Percentiles rank a stretch among this genome's conserved stretches.
Conservation (phyloP, 2,113 vertebrate species). For the Macaca nemestrina region DNA sequence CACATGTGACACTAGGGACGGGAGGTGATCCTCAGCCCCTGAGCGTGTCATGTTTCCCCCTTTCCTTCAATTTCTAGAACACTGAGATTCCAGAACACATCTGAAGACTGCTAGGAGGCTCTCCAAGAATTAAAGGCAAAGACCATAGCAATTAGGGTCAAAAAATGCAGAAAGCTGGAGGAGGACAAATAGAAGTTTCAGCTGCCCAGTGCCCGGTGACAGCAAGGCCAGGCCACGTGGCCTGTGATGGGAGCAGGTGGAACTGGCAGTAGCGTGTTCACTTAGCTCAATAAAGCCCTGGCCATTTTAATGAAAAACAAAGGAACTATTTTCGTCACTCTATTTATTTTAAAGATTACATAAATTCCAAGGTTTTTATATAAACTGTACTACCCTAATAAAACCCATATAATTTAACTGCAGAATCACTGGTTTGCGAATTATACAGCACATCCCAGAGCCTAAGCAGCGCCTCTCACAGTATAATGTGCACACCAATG, state of each 20-base stretch:
- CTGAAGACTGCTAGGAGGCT: not conserved
- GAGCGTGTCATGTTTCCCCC: not conserved
- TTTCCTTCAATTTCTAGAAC: not conserved
- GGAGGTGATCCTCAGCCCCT: accelerated
- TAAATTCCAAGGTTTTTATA: too few relatives aligned
- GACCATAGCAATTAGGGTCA: too few relatives aligned
- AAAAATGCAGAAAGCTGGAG: not conserved
- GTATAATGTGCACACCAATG: accelerated
- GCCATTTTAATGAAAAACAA: not conserved
- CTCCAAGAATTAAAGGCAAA: too few relatives aligned
- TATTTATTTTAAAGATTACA: not conserved
- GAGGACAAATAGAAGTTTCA: not conserved
- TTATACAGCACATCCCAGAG: not conserved
- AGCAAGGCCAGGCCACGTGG: accelerated
- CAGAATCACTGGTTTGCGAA: not conserved
- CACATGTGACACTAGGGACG: accelerated
- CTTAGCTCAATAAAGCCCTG: not conserved
- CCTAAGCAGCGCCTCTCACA: not conserved
- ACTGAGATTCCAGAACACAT: accelerated
- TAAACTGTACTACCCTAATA: not conserved
- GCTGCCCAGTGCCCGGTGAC: not conserved
- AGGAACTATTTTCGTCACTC: not conserved
- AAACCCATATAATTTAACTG: not conserved
- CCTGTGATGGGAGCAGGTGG: accelerated
- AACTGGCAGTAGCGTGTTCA: accelerated